Percentiles rank a stretch among this genome's conserved stretches.
phyloP scores from a whole-genome alignment of 2,797 vertebrate genomes.

The Steatocranus sp. region DNA sequence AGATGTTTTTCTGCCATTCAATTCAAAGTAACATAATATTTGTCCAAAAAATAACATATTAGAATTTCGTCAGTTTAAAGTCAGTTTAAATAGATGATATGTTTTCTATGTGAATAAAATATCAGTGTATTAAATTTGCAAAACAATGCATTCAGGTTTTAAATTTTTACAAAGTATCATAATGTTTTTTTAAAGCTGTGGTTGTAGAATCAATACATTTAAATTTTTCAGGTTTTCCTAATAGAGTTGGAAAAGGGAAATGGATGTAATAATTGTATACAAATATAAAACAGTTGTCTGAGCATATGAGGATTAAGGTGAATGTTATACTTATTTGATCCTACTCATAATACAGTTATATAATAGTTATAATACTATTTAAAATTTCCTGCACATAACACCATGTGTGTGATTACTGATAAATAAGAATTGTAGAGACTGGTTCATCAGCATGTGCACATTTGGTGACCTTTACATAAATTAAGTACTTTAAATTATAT shows the following conservation, averaged over 20 bases:
- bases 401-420: fast-evolving
- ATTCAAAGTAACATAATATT: background rate
- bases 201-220: background rate
- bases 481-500: background rate
- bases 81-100: background rate
- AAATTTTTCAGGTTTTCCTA: background rate
- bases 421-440: background rate
- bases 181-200: fast-evolving
- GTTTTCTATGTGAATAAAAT: background rate
- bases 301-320: background rate
- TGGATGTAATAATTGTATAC: background rate
- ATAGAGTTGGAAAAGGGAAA: background rate
- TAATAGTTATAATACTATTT: background rate
- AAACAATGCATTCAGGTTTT: background rate
- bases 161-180: background rate
- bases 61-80: background rate
- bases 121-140: background rate
- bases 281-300: background rate
- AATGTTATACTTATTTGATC: background rate
- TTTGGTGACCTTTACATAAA: background rate
- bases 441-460: background rate
- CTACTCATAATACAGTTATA: too few relatives aligned
- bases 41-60: background rate
- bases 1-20: background rate
- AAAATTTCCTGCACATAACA: background rate